These are phyloP conservation scores for Chaetodon trifascialis DNA, from an alignment of 2,113 vertebrate species.

Conservation along the genomic window DNA sequence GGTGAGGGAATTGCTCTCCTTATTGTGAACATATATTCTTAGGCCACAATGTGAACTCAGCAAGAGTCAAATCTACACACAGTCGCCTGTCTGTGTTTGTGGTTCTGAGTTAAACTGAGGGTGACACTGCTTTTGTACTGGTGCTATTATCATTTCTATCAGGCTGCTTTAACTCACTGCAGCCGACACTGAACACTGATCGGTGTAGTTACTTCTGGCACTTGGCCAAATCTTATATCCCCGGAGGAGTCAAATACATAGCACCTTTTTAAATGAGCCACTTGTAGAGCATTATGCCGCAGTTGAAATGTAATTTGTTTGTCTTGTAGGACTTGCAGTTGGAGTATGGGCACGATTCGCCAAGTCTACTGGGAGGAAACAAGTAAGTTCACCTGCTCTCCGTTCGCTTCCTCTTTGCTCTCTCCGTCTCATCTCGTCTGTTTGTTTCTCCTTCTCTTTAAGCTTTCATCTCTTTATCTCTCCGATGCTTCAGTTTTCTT, in stretches of 20 bases:
- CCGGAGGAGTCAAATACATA: slow-evolving; percentile 4
- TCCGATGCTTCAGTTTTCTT: not conserved
- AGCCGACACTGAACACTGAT: not conserved
- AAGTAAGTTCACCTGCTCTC: slow-evolving; percentile 88
- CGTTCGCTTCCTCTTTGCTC: not conserved
- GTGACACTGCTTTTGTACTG: not conserved
- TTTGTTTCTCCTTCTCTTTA: not conserved
- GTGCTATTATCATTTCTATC: not conserved
- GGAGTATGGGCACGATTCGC: slow-evolving; percentile 91
- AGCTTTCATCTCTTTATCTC: not conserved
- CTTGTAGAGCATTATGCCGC: not conserved
- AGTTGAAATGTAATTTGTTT: slow-evolving; percentile 36
- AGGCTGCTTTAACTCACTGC: slow-evolving; percentile 21
- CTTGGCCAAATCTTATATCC: not conserved
- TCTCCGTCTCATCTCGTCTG: not conserved
- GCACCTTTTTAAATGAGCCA: not conserved
- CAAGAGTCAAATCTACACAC: slow-evolving; percentile 20
- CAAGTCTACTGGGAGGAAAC: slow-evolving; percentile 92
- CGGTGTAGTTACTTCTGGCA: not conserved
- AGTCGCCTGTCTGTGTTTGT: slow-evolving; percentile 17
- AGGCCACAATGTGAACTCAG: slow-evolving; percentile 62
- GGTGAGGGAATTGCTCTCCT: not conserved
- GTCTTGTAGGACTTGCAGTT: slow-evolving; percentile 91
- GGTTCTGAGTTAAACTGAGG: not conserved
- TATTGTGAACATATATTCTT: not conserved